A percentile compares a stretch with the other conserved stretches of the same genome.
phyloP scores from a whole-genome alignment of 1,140 invertebrate genomes.

The Heliothis virescens region DNA sequence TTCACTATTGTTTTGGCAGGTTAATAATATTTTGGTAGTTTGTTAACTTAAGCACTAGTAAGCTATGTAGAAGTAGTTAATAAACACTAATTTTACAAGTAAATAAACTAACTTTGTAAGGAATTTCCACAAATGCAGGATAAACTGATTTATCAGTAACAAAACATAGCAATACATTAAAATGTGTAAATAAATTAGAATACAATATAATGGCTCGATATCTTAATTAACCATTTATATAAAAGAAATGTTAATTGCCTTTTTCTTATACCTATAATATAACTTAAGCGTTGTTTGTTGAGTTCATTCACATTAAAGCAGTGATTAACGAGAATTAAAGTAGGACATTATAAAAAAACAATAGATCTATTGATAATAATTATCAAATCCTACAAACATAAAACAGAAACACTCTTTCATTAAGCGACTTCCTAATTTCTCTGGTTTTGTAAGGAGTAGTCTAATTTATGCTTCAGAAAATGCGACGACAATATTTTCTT shows the following conservation, averaged over 20 bases:
- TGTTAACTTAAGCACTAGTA: background rate
- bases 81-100: too few relatives aligned
- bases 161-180: background rate
- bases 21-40: background rate
- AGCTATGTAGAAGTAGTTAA: too few relatives aligned
- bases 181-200: background rate
- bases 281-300: conserved; percentile 45
- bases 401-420: too few relatives aligned
- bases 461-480: too few relatives aligned
- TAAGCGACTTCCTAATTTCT: too few relatives aligned
- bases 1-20: conserved; percentile 5
- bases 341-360: background rate
- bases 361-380: background rate
- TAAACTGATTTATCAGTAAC: too few relatives aligned
- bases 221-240: conserved; percentile 24
- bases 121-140: too few relatives aligned
- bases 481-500: too few relatives aligned
- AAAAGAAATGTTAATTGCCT: conserved; percentile 23
- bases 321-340: conserved; percentile 14
- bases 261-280: background rate
- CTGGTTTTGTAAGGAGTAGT: too few relatives aligned
- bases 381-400: too few relatives aligned
- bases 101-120: too few relatives aligned
- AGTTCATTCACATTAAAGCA: conserved; percentile 54
- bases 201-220: background rate